phyloP scores from a whole-genome alignment of 2,888 invertebrate species.

The Phymatocera aterrima region DNA sequence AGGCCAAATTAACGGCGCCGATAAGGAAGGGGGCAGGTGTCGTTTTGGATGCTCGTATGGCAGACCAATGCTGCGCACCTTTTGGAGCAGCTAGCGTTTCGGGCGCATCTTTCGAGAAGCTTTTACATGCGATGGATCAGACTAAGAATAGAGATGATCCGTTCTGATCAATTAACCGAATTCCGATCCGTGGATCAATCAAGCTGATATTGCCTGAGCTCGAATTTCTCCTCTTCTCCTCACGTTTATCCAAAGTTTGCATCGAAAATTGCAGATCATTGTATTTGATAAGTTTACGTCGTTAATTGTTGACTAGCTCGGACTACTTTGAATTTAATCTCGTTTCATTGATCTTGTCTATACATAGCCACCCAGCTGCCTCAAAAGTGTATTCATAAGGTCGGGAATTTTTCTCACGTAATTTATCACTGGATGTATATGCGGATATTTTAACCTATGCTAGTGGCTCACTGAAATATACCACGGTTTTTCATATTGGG shows the following conservation, averaged over 20 bases:
- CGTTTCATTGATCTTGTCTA: not conserved
- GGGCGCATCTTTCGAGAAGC: constrained; percentile 18
- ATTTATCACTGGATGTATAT: constrained; percentile 20
- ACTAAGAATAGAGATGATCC: not conserved
- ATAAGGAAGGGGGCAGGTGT: constrained; percentile 69
- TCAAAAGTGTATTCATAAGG: constrained; percentile 5
- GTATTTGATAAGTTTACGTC: constrained; percentile 2
- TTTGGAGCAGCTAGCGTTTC: constrained; percentile 12
- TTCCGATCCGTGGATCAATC: not conserved
- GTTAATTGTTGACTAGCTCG: constrained; percentile 8
- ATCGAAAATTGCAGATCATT: constrained; percentile 3
- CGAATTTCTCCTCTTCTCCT: not conserved
- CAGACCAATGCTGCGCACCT: constrained; percentile 4
- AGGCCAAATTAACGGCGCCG: constrained; percentile 61
- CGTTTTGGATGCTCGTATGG: constrained; percentile 47
- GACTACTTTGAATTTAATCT: constrained; percentile 32
- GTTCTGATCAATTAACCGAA: not conserved
- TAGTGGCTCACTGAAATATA: not conserved
- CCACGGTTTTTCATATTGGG: constrained; percentile 23
- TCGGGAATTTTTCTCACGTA: constrained; percentile 10
- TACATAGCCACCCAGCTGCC: no score
- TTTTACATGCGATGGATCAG: not conserved
- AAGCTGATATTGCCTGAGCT: not conserved
- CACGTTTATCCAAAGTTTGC: not conserved
- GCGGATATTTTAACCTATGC: not conserved